Evolutionary conservation across 1,140 invertebrate genomes (phyloP).

Genomic region (Polypedilum pembai): DNA sequence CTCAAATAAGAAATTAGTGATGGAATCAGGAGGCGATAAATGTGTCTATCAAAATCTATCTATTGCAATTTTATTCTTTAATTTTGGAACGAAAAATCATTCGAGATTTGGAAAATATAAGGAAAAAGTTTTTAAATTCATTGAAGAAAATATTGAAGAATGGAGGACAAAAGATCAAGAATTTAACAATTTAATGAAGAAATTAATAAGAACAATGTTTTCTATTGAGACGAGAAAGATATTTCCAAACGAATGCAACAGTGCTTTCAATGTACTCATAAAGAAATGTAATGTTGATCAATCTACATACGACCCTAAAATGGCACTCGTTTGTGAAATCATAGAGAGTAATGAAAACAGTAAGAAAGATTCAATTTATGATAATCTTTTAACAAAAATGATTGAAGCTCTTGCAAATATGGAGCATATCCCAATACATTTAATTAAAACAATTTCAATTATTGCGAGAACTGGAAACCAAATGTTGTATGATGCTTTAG

Average conservation of each 20-base stretch:
- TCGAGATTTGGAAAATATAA: background rate
- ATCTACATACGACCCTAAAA: background rate
- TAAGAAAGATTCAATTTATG: background rate
- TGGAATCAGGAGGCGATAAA: conserved; percentile 31
- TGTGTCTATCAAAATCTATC: conserved; percentile 39
- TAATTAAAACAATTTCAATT: background rate
- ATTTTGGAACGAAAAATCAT: background rate
- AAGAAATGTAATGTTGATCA: conserved; percentile 11
- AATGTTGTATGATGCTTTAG: background rate
- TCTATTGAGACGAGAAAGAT: background rate
- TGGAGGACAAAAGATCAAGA: background rate
- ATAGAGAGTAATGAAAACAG: background rate
- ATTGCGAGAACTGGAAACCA: background rate
- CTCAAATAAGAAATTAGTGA: conserved; percentile 29
- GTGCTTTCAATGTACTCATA: background rate
- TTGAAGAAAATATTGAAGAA: background rate
- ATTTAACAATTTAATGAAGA: background rate
- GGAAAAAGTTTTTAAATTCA: background rate
- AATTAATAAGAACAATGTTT: background rate
- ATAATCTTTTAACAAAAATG: background rate
- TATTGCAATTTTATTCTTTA: conserved; percentile 31
- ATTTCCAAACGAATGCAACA: background rate
- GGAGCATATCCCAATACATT: background rate
- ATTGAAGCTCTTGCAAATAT: background rate
- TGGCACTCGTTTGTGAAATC: background rate